Base-by-base conservation (phyloP, 2,797 vertebrate genomes). In the Enteromius fasciolatus region DNA sequence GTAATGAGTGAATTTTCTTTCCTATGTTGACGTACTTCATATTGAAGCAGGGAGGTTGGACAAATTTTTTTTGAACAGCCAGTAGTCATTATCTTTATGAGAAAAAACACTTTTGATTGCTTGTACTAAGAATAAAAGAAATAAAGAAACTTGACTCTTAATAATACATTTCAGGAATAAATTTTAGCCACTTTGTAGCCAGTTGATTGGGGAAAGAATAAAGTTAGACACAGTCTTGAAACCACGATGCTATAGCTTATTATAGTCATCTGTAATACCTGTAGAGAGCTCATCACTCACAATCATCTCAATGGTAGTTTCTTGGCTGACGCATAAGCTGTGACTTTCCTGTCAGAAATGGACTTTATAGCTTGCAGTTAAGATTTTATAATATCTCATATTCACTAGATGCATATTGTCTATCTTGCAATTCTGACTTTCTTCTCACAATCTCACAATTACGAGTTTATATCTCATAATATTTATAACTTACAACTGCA, bases 281-380 rank as follows among this genome's bases (percentile, higher is more conserved):
- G 52, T 7, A 14, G 25, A 46, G 41, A 33, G 25, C 18, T 64
- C 4, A 20, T 61, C 39, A 64, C 20, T 33, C 11, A 11, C 10
- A 14, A 61, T 76, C 23, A 28, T 76, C 54, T 61, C 52, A 63
- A 61, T 41, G 8, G 23, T 17, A 31, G 48, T 74, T 74, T 73
- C 70, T 72, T 18, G 8, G 23, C 44, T 72, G 23, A 8, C 4
- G 3, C 23, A 48, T 31, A 46, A 50, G 41, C 25, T 17, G 41
- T 50, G 15, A 18, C 23, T 63, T 14, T 61, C 23, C 12, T 1
- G 57, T 61, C 11, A 61, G 57, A 61, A 28, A 28, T 28, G 12
- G 57, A 61, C 25, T 61, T 61, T 61, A 61, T 61, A 61, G 1
- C 57, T 61, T 15, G 2, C 23, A 25, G 6, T 61, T 15, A 59